These are phyloP conservation scores for Prunella strophiata DNA, from an alignment of 2,797 vertebrate genomes.

Conservation along the genomic window DNA sequence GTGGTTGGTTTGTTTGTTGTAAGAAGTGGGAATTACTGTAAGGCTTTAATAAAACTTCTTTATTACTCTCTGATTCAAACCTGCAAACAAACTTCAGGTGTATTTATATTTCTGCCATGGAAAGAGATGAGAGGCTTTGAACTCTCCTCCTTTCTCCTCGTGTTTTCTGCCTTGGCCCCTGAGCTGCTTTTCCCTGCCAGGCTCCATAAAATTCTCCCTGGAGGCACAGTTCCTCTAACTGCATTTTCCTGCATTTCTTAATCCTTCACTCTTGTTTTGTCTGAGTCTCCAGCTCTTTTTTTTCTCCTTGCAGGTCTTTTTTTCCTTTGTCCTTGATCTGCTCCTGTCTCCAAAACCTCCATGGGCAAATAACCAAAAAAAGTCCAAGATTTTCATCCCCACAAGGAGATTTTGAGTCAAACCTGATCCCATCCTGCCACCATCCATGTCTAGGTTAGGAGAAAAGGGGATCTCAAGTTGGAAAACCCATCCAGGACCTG, in stretches of 20 bases:
- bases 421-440: not conserved
- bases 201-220: conserved; percentile 21
- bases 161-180: not conserved
- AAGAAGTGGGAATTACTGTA: not conserved
- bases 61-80: not conserved
- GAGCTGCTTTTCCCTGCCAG: not conserved
- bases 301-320: not conserved
- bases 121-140: conserved; percentile 46
- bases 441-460: not conserved
- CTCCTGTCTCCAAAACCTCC: not conserved
- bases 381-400: not conserved
- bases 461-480: not conserved
- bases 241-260: not conserved
- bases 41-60: not conserved
- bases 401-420: not conserved
- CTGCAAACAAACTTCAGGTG: not conserved
- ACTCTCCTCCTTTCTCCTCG: not conserved
- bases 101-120: conserved; percentile 9
- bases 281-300: not conserved
- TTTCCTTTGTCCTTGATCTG: not conserved
- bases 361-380: not conserved
- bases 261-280: conserved; percentile 27
- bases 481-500: not conserved
- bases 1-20: conserved; percentile 27
- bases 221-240: conserved; percentile 26